Base-by-base conservation (phyloP, 2,888 invertebrate species). In the Hirtodrosophila alboralis region DNA sequence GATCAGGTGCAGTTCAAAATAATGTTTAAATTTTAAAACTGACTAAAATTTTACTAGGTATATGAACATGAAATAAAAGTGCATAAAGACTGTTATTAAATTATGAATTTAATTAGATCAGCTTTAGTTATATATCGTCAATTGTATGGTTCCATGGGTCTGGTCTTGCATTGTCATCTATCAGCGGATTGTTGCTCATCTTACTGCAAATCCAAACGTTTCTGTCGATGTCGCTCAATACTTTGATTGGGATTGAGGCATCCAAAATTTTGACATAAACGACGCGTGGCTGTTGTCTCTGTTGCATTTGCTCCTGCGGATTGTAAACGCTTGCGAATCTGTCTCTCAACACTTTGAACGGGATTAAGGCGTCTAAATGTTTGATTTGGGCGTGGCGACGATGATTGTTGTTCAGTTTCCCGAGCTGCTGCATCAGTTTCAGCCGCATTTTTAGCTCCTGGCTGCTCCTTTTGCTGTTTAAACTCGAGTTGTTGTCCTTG, bases 321-420 rank as follows among this genome's bases (percentile, higher is more conserved):
- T 23, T 59, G 13, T 0, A 18, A 31, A 12, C n/a, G 36, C 16
- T n/a, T 52, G n/a, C 23, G 45, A 4, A 13, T 45, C 41, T 51
- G 41, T 8, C 44, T 18, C 38, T 67, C 67, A 51, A 57, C 43
- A 34, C 52, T 52, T 16, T 49, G 52, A 3, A 34, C 30, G 27
- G 48, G 49, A 58, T 64, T 59, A 21, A 30, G 44, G 12, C n/a
- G 28, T 14, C 9, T 6, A 13, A 38, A 33, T 33, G 44, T 2
- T 12, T 43, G 47, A n/a, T 18, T 6, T 12, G 16, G 2, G 8
- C 7, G 30, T 1, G 30, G 6, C 2, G 13, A 10, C 21, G n/a
- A 5, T 7, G 27, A n/a, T n/a, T n/a, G 6, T 1, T 10, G 12
- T 2, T 28, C 30, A 1, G 9, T 6, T 4, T 9, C 6, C 8